Conservation (phyloP, 1,140 invertebrate species). For the Sogatella furcifera region DNA sequence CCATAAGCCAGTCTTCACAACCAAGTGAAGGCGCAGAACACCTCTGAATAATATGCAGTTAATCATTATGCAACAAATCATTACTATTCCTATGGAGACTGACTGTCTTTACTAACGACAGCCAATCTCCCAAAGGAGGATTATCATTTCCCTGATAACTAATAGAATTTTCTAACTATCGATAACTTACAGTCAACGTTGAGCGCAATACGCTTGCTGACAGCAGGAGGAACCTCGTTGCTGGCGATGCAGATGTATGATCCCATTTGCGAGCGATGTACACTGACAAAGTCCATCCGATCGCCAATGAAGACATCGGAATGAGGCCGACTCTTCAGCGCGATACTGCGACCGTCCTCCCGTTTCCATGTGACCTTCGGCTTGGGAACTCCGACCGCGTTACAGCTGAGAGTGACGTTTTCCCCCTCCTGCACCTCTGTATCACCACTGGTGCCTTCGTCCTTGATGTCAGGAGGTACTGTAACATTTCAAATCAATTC, state of each 20-base stretch:
- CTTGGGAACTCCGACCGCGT: slow-evolving; percentile 45
- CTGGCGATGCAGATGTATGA: slow-evolving; percentile 65
- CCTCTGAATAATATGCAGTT: no score
- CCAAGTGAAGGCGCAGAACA: no score
- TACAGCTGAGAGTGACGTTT: slow-evolving; percentile 54
- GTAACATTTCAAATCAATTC: no score
- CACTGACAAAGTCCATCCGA: slow-evolving; percentile 54
- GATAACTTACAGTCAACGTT: slow-evolving; percentile 69
- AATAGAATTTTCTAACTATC: no score
- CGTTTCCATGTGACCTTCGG: slow-evolving; percentile 43
- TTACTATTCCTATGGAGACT: no score
- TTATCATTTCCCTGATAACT: no score
- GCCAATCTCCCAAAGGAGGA: no score
- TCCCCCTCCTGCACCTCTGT: slow-evolving; percentile 51
- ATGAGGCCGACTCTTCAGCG: slow-evolving; percentile 28
- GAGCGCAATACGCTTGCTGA: slow-evolving; percentile 70
- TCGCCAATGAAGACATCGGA: slow-evolving; percentile 57
- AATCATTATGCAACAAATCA: no score
- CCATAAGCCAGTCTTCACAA: no score
- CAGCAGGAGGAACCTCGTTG: slow-evolving; percentile 70
- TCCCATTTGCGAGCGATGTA: slow-evolving; percentile 71
- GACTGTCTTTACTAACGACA: no score
- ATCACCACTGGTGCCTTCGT: slow-evolving; percentile 47
- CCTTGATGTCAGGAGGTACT: slow-evolving; percentile 52
- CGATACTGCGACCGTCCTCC: slow-evolving; percentile 37